Evolutionary conservation across 2,888 invertebrate species (phyloP).

Genomic region (Allophyes oxyacanthae): DNA sequence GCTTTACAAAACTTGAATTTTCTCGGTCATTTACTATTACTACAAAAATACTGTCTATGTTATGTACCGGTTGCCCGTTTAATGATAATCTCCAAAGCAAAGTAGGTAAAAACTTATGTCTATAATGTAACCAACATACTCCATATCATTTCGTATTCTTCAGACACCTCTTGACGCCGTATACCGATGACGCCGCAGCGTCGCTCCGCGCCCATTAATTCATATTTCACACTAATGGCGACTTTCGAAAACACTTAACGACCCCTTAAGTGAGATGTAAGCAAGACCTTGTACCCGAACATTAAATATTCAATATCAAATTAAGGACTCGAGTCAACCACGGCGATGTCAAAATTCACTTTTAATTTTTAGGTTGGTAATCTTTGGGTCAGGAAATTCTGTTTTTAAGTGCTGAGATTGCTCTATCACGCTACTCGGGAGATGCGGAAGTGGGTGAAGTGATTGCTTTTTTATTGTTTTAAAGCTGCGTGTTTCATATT

Average conservation of each 20-base stretch:
- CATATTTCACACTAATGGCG: conserved; percentile 86
- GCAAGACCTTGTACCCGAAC: conserved; percentile 62
- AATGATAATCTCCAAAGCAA: no score
- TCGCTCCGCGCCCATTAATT: conserved; percentile 80
- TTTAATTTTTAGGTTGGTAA: conserved; percentile 1
- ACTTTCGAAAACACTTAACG: conserved; percentile 85
- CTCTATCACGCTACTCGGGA: no score
- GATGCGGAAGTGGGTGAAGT: no score
- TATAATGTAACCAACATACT: conserved; percentile 12
- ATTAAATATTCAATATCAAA: conserved; percentile 66
- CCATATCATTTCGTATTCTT: conserved; percentile 41
- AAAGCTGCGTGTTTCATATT: no score
- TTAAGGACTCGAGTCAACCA: conserved; percentile 38
- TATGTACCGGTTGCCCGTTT: no score
- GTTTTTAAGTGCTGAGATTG: no score
- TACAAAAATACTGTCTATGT: no score
- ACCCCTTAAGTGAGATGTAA: conserved; percentile 78
- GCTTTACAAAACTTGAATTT: no score
- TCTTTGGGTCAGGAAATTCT: no score
- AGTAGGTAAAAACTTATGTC: no score
- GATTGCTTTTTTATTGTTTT: no score
- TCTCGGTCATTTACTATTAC: no score
- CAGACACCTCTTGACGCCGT: conserved; percentile 64
- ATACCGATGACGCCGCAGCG: conserved; percentile 78
- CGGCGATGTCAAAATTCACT: conserved; percentile 10